Percentiles rank a stretch among this genome's conserved stretches.
phyloP scores from a whole-genome alignment of 2,113 vertebrate genomes.

The Lycaon pictus region DNA sequence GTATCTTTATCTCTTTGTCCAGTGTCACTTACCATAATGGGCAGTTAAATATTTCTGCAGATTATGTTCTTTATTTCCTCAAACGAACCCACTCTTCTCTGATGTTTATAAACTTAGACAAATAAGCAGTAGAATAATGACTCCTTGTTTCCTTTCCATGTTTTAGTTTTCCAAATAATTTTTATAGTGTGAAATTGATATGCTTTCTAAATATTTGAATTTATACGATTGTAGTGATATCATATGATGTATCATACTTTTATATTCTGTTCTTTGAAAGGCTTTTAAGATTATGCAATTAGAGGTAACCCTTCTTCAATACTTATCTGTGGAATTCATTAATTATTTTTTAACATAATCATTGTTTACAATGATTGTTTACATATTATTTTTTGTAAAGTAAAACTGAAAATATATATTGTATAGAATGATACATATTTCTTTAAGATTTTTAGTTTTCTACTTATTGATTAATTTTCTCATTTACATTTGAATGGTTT shows the following conservation, averaged over 20 bases:
- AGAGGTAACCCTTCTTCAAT: neutral
- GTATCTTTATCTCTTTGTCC: neutral
- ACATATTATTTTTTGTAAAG: neutral
- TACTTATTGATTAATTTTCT: neutral
- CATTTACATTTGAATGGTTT: neutral
- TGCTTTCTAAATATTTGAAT: slow-evolving; percentile 39
- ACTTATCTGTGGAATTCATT: neutral
- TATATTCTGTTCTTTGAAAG: neutral
- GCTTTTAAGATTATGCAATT: neutral
- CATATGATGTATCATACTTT: neutral
- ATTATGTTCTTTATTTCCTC: neutral
- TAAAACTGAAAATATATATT: neutral
- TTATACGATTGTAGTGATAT: neutral
- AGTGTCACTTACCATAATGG: neutral
- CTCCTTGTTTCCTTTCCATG: neutral
- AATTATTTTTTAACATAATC: neutral
- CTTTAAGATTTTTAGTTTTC: neutral
- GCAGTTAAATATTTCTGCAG: neutral
- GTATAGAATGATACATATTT: neutral
- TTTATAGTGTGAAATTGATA: neutral
- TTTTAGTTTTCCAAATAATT: neutral
- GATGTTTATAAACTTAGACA: neutral
- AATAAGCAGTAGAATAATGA: neutral
- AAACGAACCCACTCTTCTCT: neutral
- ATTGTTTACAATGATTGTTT: neutral